phyloP scores from a whole-genome alignment of 2,113 vertebrate species.

The Calidris pygmaea region DNA sequence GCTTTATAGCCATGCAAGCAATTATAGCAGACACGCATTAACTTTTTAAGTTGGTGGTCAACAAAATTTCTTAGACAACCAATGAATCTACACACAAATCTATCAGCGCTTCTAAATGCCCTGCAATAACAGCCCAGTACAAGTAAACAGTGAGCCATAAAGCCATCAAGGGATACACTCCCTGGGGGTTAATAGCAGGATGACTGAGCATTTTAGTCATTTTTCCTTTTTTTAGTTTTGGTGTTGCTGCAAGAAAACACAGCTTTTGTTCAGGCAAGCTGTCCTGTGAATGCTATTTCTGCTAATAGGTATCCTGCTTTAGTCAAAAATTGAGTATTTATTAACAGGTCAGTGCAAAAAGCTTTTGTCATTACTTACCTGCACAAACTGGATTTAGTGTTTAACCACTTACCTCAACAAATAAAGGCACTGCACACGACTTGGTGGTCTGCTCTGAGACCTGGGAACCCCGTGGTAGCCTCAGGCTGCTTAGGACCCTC shows the following conservation, averaged over 20 bases:
- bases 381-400: background rate
- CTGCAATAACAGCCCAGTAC: background rate
- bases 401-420: background rate
- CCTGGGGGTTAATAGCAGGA: background rate
- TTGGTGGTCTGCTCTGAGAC: background rate
- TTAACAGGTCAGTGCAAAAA: background rate
- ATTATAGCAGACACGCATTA: slow-evolving; percentile 9
- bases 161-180: background rate
- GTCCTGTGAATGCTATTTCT: background rate
- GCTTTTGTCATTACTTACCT: background rate
- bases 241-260: background rate
- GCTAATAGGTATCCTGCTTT: background rate
- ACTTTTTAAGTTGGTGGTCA: slow-evolving; percentile 9
- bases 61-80: background rate
- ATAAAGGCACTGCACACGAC: background rate
- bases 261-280: background rate
- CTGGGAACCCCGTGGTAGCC: background rate
- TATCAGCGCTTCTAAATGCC: background rate
- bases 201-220: slow-evolving; percentile 18
- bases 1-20: slow-evolving; percentile 32
- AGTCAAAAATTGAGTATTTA: background rate
- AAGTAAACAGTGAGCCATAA: slow-evolving; percentile 2
- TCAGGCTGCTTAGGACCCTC: background rate
- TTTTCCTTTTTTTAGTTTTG: background rate
- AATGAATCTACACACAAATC: slow-evolving; percentile 20